Base-by-base conservation (phyloP, 2,797 vertebrate genomes). In the Phataginus tricuspis region DNA sequence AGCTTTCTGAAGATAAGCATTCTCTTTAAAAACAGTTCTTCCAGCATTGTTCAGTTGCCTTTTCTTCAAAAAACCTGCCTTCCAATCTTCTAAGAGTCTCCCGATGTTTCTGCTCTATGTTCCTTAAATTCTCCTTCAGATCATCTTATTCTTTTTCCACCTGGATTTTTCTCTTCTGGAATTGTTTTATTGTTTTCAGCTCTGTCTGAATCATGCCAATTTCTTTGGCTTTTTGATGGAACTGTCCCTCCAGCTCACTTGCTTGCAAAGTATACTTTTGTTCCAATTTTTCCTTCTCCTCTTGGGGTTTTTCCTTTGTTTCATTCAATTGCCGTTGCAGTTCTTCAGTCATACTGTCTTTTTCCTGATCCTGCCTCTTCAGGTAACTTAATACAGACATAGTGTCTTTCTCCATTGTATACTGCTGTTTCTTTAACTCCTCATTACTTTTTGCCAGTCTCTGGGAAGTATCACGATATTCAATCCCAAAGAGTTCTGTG, bases 141-240 rank as follows among this genome's bases (percentile, higher is more conserved):
- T 99, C 98, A 27, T 97, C 98, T 64, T 99, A 98, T 95, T 99
- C 99, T 97, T 99, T 98, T 92, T 99, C 99, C 98, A 99, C 98
- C 89, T 98, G 97, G 37, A 97, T 96, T 98, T 99, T 99, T 96
- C 95, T 98, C 94, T 93, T 98, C 80, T 97, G 96, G 95, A 99
- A 99, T 86, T 99, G 99, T 86, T 98, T 98, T 84, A 99, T 98
- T 95, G 97, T 98, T 97, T 97, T 99, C 93, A 99, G 96, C 91
- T 99, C 99, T 51, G 98, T 98, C 74, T 99, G 98, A 96, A 99
- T 99, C 97, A 98, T 98, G 66, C 98, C 97, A 79, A 99, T 99
- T 96, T 99, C 99, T 66, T 94, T 94, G 4, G 98, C 98, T 96
- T 98, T 99, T 98, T 98, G 98, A 61, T 94, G 96, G 97, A 99